Percentiles rank a stretch among this genome's conserved stretches.
These are phyloP conservation scores for Gari tellinella DNA, from an alignment of 2,888 invertebrate species.

Conservation along the genomic window DNA sequence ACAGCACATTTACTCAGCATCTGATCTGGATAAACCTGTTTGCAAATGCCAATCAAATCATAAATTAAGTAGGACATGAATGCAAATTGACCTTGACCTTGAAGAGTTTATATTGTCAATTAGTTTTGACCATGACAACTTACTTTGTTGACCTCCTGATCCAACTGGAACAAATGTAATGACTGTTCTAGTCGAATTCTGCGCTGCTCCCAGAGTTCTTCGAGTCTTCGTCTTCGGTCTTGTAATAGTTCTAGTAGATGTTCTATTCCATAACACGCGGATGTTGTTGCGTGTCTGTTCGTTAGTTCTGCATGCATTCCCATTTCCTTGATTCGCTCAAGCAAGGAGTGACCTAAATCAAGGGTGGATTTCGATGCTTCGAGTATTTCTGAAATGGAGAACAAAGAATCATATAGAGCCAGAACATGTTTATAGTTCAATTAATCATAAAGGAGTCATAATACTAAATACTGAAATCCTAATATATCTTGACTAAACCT, in stretches of 20 bases:
- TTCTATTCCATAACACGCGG: conserved; percentile 85
- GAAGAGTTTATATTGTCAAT: no score
- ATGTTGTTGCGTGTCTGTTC: conserved; percentile 85
- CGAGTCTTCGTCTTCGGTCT: conserved; percentile 90
- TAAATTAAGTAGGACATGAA: no score
- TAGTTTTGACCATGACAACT: no score
- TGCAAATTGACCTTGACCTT: no score
- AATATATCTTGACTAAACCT: no score
- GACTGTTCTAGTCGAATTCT: conserved; percentile 92
- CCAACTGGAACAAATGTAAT: conserved; percentile 90
- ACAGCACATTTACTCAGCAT: no score
- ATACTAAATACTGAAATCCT: no score
- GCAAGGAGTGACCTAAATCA: conserved; percentile 91
- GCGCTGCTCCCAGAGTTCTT: conserved; percentile 87
- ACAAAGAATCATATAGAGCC: no score
- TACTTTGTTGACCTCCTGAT: conserved; percentile 88
- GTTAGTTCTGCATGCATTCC: conserved; percentile 89
- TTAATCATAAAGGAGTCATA: no score
- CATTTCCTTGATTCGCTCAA: conserved; percentile 90
- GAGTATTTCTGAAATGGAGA: conserved; percentile 86
- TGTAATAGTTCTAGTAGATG: conserved; percentile 87
- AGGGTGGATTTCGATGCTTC: conserved; percentile 92
- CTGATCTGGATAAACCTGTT: no score
- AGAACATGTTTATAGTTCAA: no score
- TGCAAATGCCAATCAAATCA: no score